phyloP scores from a whole-genome alignment of 2,797 vertebrate species.

The Platalea minor region DNA sequence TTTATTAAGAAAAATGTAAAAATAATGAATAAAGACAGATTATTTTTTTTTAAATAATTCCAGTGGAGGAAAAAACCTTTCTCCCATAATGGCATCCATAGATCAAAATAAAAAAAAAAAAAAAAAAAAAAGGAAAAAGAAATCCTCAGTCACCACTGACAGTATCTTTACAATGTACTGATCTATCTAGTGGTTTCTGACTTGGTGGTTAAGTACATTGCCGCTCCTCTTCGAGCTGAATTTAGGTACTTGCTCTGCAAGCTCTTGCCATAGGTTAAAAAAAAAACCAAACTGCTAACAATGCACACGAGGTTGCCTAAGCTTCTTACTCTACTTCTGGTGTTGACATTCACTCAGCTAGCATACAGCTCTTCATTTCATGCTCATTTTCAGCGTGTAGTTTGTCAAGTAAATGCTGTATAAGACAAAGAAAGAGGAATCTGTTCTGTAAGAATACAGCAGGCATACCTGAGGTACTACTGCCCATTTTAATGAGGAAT shows the following conservation, averaged over 20 bases:
- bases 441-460: background rate
- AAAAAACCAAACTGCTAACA: background rate
- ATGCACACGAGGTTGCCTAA: background rate
- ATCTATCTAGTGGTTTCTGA: background rate
- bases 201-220: background rate
- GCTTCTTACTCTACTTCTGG: background rate
- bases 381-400: background rate
- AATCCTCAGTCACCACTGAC: background rate
- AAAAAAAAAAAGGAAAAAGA: too few relatives aligned
- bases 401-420: background rate
- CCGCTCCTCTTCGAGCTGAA: background rate
- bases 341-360: background rate
- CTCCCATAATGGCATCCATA: background rate
- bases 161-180: background rate
- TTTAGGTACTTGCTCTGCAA: background rate
- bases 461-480: background rate
- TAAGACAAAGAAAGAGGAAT: background rate
- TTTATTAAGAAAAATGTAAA: slow-evolving; percentile 23
- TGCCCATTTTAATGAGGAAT: background rate
- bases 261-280: background rate
- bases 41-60: background rate
- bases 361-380: background rate
- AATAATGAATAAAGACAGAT: background rate
- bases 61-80: background rate
- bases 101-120: background rate